Conservation (phyloP, 2,797 vertebrate species). For the Typhlichthys subterraneus region DNA sequence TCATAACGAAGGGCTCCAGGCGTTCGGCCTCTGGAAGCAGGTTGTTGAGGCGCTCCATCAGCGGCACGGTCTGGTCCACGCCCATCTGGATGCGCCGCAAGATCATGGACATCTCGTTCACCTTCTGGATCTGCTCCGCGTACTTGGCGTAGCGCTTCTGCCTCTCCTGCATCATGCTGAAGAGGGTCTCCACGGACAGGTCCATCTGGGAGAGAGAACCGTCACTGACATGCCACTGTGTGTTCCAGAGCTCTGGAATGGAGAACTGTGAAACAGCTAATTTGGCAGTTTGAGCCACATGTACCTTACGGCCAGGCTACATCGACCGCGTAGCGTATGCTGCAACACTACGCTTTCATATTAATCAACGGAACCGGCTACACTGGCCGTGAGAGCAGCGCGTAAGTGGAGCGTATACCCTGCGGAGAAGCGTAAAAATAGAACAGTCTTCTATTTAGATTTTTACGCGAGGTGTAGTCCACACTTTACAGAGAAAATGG, state of each 20-base stretch:
- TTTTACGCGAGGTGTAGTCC: too few relatives aligned
- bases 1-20: slow-evolving; percentile 95
- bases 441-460: too few relatives aligned
- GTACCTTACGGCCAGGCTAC: too few relatives aligned
- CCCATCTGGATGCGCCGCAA: slow-evolving; percentile 98
- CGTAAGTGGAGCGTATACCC: too few relatives aligned
- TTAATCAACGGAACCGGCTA: too few relatives aligned
- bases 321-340: too few relatives aligned
- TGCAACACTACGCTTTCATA: too few relatives aligned
- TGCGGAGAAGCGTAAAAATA: too few relatives aligned
- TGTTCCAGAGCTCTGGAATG: too few relatives aligned
- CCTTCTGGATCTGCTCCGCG: slow-evolving; percentile 98
- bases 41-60: slow-evolving; percentile 96
- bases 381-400: too few relatives aligned
- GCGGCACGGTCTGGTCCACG: slow-evolving; percentile 93
- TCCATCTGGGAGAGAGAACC: slow-evolving; percentile 84
- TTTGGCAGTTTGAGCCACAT: background rate
- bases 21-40: slow-evolving; percentile 92
- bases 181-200: slow-evolving; percentile 90
- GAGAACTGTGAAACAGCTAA: background rate
- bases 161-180: slow-evolving; percentile 96
- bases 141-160: slow-evolving; percentile 98
- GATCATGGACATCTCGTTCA: slow-evolving; percentile 98
- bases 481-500: too few relatives aligned
- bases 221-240: too few relatives aligned